A percentile compares a stretch with the other conserved stretches of the same genome.
Evolutionary conservation across 2,797 vertebrate genomes (phyloP).

Genomic region (Pangasius larnaudii): DNA sequence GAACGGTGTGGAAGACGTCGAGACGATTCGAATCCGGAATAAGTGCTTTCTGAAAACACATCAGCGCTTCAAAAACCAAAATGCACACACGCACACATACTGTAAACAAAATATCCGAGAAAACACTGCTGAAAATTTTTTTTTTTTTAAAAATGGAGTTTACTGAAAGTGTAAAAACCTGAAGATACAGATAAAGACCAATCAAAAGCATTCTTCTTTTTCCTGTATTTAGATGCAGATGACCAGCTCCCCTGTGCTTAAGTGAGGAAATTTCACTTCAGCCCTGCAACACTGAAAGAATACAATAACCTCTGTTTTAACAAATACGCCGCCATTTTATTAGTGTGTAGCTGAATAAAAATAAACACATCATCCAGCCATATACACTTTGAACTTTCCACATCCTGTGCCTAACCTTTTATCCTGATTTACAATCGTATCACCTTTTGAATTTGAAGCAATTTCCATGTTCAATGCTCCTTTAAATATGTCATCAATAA

Average conservation of each 20-base stretch:
- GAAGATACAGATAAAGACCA: background rate
- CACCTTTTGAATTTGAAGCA: too few relatives aligned
- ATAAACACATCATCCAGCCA: background rate
- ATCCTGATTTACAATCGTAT: background rate
- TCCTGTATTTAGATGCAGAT: background rate
- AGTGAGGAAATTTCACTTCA: constrained; percentile 8
- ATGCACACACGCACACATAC: constrained; percentile 15
- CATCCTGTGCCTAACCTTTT: background rate
- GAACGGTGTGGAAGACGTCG: constrained; percentile 68
- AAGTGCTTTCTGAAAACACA: constrained; percentile 58
- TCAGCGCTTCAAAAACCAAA: constrained; percentile 24
- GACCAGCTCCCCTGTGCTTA: background rate
- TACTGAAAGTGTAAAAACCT: background rate
- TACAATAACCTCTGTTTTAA: background rate
- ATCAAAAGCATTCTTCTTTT: background rate
- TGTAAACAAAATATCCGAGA: constrained; percentile 18
- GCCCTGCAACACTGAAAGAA: background rate
- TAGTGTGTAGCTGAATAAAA: background rate
- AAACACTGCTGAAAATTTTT: background rate
- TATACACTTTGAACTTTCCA: background rate
- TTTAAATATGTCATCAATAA: background rate
- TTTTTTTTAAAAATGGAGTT: background rate
- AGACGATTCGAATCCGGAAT: constrained; percentile 56
- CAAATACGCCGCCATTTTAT: background rate
- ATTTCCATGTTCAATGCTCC: background rate